These are phyloP conservation scores for Perca fluviatilis DNA, from an alignment of 2,113 vertebrate genomes.

Conservation along the genomic window DNA sequence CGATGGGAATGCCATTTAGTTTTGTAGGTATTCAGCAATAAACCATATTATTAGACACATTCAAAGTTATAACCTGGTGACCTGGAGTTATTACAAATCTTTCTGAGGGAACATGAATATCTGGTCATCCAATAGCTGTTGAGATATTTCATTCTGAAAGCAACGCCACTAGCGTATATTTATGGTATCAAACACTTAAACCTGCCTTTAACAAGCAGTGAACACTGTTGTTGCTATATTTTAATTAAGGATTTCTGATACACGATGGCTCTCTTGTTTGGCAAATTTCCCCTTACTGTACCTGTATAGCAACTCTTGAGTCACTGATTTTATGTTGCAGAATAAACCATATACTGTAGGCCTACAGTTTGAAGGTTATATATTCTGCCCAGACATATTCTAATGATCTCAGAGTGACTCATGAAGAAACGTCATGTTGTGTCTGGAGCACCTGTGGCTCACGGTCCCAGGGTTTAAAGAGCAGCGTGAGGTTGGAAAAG, in stretches of 20 bases:
- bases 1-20: background rate
- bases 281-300: background rate
- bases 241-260: background rate
- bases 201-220: background rate
- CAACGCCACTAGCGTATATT: no score
- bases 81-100: no score
- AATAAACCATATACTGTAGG: background rate
- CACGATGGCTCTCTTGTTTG: background rate
- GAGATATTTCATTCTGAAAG: no score
- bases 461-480: conserved; percentile 5
- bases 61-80: no score
- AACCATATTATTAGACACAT: no score
- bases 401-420: conserved; percentile 65
- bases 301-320: background rate
- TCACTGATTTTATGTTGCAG: background rate
- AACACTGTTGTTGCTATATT: background rate
- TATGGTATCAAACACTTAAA: no score
- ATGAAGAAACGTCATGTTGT: conserved; percentile 15
- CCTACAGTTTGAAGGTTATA: background rate
- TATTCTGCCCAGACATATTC: background rate
- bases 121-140: no score
- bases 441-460: conserved; percentile 70
- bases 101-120: no score
- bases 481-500: conserved; percentile 19
- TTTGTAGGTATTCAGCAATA: background rate